Percentiles rank a stretch among this genome's conserved stretches.
These are phyloP conservation scores for Lathamus discolor DNA, from an alignment of 2,113 vertebrate species.

Conservation along the genomic window DNA sequence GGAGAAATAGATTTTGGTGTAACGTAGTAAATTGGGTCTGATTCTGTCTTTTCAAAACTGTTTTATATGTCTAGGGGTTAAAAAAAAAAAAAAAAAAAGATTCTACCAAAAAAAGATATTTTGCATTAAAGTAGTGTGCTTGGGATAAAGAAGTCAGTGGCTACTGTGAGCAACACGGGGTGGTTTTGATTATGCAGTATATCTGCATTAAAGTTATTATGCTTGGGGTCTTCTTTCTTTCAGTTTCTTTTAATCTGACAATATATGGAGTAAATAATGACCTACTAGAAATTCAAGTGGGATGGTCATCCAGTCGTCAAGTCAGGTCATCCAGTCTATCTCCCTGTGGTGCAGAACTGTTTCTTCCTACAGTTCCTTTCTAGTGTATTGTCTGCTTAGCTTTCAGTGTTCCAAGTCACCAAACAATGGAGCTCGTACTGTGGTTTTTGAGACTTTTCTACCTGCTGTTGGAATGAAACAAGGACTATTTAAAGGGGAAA, in stretches of 20 bases:
- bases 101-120: background rate
- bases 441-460: background rate
- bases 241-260: background rate
- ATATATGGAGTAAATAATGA: background rate
- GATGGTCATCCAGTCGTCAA: background rate
- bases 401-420: background rate
- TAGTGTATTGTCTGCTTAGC: background rate
- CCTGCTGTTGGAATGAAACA: background rate
- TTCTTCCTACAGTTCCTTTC: background rate
- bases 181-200: background rate
- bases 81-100: background rate
- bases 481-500: background rate
- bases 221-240: background rate
- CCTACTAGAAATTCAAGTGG: background rate
- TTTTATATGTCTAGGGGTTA: background rate
- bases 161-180: background rate
- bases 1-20: background rate
- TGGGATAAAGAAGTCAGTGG: constrained; percentile 15
- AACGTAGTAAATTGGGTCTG: background rate
- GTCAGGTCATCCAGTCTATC: background rate
- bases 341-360: background rate
- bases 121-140: constrained; percentile 12
- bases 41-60: constrained; percentile 6
- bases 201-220: background rate
- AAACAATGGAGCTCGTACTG: background rate